Base-by-base conservation (phyloP, 2,113 vertebrate species). In the Rhinopomastus cyanomelas region DNA sequence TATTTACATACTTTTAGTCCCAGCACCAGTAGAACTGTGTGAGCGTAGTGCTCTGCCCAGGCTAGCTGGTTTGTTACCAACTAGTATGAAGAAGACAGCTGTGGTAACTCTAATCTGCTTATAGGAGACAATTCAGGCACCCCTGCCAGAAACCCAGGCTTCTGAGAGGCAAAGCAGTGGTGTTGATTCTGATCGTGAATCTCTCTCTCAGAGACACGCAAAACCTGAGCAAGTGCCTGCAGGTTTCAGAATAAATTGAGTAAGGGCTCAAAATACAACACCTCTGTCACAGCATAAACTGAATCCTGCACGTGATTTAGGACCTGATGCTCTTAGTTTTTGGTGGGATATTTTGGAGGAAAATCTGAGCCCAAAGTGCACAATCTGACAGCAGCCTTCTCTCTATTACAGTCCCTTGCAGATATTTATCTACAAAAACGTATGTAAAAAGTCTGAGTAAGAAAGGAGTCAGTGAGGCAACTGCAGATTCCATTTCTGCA, bases 1-100 rank as follows among this genome's bases (percentile, higher is more conserved):
- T 80, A 89, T 85, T 93, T 91, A 80, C 49, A 25, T 85, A 72
- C 19, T 78, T 92, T 39, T 39, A 85, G 79, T 76, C 34, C 51
- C 36, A 85, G 78, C 66, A 76, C 62, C 42, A 76, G 23, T 3
- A 60, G 65, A 72, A 22, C 11, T 68, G 4, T 39, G n/a, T 53
- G 53, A 85, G 27, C 61, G 36, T 65, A 79, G 57, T 51, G 13
- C 39, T 76, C 39, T 86, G 53, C 52, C 65, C 77, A 53, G 73
- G 53, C 52, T 61, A 66, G 84, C 59, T 87, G 59, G 59, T 87
- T 91, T 78, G 52, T 78, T 79, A 79, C 53, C 66, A 88, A 62
- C 76, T 79, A 90, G 53, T 74, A 84, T 36, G 39, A 42, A 42
- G 39, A 42, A 42, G 39, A 42, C 15, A 42, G 39, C 39, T 42